phyloP scores from a whole-genome alignment of 2,797 vertebrate genomes.

The Propithecus perrieri region DNA sequence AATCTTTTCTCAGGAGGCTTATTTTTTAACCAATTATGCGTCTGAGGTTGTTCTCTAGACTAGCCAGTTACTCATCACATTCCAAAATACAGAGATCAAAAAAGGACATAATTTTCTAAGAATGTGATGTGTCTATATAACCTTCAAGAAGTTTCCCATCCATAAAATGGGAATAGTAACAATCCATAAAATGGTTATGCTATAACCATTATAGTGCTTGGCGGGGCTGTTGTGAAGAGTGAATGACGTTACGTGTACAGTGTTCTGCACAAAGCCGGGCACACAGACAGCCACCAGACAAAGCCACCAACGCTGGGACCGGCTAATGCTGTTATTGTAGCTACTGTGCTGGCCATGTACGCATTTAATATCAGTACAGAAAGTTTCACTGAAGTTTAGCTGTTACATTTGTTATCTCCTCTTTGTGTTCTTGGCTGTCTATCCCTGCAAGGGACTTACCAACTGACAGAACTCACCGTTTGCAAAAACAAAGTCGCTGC shows the following conservation, averaged over 20 bases:
- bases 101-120: slow-evolving; percentile 4
- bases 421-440: background rate
- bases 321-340: background rate
- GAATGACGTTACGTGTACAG: background rate
- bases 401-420: background rate
- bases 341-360: background rate
- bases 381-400: slow-evolving; percentile 21
- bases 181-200: background rate
- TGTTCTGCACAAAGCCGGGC: background rate
- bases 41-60: background rate
- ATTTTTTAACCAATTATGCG: background rate
- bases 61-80: background rate
- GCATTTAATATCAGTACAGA: background rate
- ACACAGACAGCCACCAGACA: background rate
- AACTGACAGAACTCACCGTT: slow-evolving; percentile 34
- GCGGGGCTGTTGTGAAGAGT: background rate
- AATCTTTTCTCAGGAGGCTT: background rate
- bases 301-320: background rate
- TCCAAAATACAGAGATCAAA: slow-evolving; percentile 16
- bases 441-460: slow-evolving; percentile 44
- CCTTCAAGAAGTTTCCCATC: background rate
- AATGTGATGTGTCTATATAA: background rate
- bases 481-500: slow-evolving; percentile 29
- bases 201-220: background rate
- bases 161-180: background rate